A percentile compares a stretch with the other conserved stretches of the same genome.
Evolutionary conservation across 2,797 vertebrate genomes (phyloP).

Genomic region (Gallinago solitaria): DNA sequence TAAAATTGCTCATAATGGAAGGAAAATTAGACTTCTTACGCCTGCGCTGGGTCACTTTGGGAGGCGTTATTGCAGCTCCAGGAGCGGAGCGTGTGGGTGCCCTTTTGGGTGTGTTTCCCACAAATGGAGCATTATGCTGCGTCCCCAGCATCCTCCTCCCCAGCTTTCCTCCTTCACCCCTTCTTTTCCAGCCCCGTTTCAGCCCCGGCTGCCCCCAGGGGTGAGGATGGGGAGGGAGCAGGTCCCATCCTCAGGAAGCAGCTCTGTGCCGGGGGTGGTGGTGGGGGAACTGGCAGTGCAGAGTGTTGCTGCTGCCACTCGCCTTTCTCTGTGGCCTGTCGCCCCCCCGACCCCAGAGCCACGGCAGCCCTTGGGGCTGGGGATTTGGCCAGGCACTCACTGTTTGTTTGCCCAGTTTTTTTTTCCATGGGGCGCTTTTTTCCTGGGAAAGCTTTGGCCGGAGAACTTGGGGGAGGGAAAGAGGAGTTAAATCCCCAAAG

Average conservation of each 20-base stretch:
- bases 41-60: not conserved
- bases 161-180: not conserved
- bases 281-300: not conserved
- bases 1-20: not conserved
- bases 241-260: not conserved
- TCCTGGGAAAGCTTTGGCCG: not conserved
- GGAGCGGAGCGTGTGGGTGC: not conserved
- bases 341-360: not conserved
- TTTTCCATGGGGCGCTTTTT: not conserved
- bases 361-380: not conserved
- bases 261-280: not conserved
- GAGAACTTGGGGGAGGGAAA: not conserved
- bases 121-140: not conserved
- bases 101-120: not conserved
- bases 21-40: not conserved
- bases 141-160: not conserved
- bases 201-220: not conserved
- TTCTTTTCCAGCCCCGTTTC: not conserved
- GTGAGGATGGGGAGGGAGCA: not conserved
- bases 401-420: not conserved
- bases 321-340: not conserved
- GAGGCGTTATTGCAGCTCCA: not conserved
- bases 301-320: not conserved
- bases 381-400: not conserved
- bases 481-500: not conserved